A percentile compares a stretch with the other conserved stretches of the same genome.
Evolutionary conservation across 2,797 vertebrate species (phyloP).

Genomic region (Galago senegalensis): DNA sequence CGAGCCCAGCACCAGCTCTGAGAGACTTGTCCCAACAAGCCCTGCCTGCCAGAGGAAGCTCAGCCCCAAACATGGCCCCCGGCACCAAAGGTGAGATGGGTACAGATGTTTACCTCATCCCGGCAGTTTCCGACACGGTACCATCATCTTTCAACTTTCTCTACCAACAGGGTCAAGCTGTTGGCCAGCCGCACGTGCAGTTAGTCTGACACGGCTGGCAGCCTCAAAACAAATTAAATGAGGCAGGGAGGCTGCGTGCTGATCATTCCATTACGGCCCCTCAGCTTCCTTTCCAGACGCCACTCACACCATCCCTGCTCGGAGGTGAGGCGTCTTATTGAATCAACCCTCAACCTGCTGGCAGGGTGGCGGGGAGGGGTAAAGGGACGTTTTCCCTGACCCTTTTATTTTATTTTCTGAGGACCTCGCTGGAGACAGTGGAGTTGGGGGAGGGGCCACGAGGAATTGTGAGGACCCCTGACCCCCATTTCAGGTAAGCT

Average conservation of each 20-base stretch:
- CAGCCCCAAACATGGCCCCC: neutral
- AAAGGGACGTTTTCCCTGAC: neutral
- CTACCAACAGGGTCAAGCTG: neutral
- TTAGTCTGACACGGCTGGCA: neutral
- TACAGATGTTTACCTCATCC: neutral
- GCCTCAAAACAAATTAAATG: neutral
- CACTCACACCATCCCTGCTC: neutral
- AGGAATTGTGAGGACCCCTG: neutral
- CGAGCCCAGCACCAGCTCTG: neutral
- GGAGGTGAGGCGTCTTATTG: neutral
- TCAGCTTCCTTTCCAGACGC: neutral
- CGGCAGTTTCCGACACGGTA: neutral
- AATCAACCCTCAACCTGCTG: neutral
- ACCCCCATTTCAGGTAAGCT: conserved; percentile 56
- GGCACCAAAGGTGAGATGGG: neutral
- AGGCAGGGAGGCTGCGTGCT: neutral
- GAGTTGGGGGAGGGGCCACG: neutral
- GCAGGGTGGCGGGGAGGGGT: accelerated
- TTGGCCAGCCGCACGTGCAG: neutral
- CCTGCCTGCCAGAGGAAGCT: neutral
- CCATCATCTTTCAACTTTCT: neutral
- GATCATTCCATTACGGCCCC: neutral
- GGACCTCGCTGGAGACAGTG: neutral
- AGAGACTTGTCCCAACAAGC: neutral
- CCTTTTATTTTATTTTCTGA: neutral